These are phyloP conservation scores for Indri indri DNA, from an alignment of 2,113 vertebrate species.

Conservation along the genomic window DNA sequence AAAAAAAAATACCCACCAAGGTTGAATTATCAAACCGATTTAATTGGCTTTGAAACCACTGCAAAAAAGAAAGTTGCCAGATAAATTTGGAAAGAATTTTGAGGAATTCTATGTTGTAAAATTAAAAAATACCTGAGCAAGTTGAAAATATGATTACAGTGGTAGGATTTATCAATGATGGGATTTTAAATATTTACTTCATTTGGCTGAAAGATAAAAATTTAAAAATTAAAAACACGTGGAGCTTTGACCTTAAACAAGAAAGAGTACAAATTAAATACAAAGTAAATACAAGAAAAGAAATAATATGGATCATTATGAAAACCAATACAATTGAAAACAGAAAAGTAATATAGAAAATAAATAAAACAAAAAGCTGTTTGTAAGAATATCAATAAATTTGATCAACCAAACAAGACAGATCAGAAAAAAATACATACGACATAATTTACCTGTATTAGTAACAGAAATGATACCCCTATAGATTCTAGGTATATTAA, in stretches of 20 bases:
- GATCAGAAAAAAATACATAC: background rate
- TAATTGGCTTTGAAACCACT: background rate
- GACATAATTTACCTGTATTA: background rate
- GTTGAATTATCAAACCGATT: background rate
- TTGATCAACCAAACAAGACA: background rate
- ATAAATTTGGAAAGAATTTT: background rate
- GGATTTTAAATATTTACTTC: background rate
- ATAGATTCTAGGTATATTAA: background rate
- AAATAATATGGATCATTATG: background rate
- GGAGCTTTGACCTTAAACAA: background rate
- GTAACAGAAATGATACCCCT: background rate
- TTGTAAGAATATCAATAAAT: background rate
- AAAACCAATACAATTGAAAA: background rate
- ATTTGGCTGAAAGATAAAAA: background rate
- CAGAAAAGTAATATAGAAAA: background rate
- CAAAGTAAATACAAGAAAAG: background rate
- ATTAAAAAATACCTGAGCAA: background rate
- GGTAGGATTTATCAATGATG: background rate
- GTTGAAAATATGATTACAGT: background rate
- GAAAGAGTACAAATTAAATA: background rate
- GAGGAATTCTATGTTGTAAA: background rate
- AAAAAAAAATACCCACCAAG: background rate
- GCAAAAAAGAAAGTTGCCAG: background rate
- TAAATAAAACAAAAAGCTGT: background rate
- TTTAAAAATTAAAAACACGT: background rate